Conservation (phyloP, 2,113 vertebrate genomes). For the Bos indicus region DNA sequence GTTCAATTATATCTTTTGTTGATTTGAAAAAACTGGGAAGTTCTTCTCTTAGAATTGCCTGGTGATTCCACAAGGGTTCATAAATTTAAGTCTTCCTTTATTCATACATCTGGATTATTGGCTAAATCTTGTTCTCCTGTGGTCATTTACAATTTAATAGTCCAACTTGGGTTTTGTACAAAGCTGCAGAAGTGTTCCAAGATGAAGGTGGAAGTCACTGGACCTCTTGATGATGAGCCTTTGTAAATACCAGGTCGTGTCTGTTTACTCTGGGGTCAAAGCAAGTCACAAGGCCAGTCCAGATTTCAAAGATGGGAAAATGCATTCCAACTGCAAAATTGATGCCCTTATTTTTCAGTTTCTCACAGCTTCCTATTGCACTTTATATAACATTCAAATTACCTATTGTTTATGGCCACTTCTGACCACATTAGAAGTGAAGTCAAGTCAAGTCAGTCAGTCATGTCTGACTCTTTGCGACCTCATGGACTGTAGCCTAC, state of each 20-base stretch:
- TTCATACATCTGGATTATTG: background rate
- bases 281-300: background rate
- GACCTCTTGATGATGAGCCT: background rate
- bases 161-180: background rate
- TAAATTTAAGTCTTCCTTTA: background rate
- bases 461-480: fast-evolving
- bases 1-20: background rate
- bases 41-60: background rate
- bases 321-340: background rate
- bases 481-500: background rate
- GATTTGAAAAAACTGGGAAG: background rate
- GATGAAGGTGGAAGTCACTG: background rate
- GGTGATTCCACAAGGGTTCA: background rate
- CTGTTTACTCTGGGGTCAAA: background rate
- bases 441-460: background rate
- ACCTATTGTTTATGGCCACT: background rate
- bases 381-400: background rate
- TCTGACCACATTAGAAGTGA: background rate
- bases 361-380: background rate
- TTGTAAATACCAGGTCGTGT: background rate
- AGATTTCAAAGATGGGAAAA: background rate
- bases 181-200: background rate
- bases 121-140: background rate
- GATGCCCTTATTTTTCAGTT: background rate
- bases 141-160: background rate